These are phyloP conservation scores for Acleris emargana DNA, from an alignment of 2,888 invertebrate species.

Conservation along the genomic window DNA sequence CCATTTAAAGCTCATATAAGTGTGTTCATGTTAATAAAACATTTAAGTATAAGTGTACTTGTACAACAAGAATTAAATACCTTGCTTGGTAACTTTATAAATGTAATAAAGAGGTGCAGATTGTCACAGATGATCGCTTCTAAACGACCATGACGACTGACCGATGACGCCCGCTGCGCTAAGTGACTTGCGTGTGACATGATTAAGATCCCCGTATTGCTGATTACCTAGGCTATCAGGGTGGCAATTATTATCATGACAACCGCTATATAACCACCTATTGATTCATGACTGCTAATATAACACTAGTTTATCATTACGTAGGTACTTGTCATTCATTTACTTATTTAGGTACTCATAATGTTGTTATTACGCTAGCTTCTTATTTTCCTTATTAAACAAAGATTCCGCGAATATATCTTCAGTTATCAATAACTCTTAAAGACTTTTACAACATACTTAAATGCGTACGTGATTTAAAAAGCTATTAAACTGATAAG, in stretches of 20 bases:
- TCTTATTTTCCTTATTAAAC: too few species aligned
- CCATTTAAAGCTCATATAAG: too few species aligned
- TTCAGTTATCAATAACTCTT: not conserved
- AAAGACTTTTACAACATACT: not conserved
- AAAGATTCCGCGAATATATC: constrained; percentile 7
- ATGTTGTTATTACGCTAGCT: too few species aligned
- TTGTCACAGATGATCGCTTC: constrained; percentile 23
- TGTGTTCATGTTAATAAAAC: too few species aligned
- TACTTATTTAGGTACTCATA: not conserved
- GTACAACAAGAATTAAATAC: too few species aligned
- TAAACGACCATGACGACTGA: constrained; percentile 9
- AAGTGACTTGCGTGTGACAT: constrained; percentile 4
- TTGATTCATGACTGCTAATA: constrained; percentile 19
- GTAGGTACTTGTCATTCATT: not conserved
- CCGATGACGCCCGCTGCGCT: not conserved
- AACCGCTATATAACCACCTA: constrained; percentile 6
- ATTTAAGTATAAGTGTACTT: too few species aligned
- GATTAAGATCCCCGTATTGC: constrained; percentile 5
- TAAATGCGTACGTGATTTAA: not conserved
- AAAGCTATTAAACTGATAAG: constrained; percentile 4
- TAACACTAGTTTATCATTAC: constrained; percentile 11
- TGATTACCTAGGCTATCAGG: constrained; percentile 20
- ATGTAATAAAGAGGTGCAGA: constrained; percentile 23
- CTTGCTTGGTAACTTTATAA: constrained; percentile 7
- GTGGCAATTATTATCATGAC: constrained; percentile 9